A percentile compares a stretch with the other conserved stretches of the same genome.
phyloP scores from a whole-genome alignment of 2,797 vertebrate genomes.

The Acanthurus lineatus region DNA sequence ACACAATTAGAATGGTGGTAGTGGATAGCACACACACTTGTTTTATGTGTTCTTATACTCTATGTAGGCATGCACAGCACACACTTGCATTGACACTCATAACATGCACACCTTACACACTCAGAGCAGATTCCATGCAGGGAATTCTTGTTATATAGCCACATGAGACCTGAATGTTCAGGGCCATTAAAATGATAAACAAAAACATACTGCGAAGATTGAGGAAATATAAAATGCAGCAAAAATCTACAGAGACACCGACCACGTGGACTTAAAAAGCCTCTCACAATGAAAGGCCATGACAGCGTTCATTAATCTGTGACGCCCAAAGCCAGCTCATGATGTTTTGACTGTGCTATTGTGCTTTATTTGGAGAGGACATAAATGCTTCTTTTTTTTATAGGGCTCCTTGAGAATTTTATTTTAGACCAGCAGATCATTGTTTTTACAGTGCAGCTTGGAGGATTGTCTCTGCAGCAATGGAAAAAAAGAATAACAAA shows the following conservation, averaged over 20 bases:
- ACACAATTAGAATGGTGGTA: conserved; percentile 24
- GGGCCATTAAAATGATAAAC: conserved; percentile 68
- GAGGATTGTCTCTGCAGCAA: conserved; percentile 63
- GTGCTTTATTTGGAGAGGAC: conserved; percentile 70
- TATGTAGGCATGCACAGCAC: conserved; percentile 20
- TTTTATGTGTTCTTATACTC: conserved; percentile 1
- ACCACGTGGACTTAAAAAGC: conserved; percentile 37
- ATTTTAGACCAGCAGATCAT: conserved; percentile 66
- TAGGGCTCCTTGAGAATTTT: conserved; percentile 56
- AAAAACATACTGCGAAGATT: conserved; percentile 56
- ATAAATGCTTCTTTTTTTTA: conserved; percentile 55
- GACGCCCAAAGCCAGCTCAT: conserved; percentile 53
- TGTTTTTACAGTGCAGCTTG: conserved; percentile 67
- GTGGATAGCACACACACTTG: conserved; percentile 32
- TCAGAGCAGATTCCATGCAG: conserved; percentile 5
- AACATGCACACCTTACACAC: conserved; percentile 15
- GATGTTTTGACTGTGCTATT: conserved; percentile 64
- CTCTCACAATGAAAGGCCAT: conserved; percentile 55
- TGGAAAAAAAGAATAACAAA: conserved; percentile 67
- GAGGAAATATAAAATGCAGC: conserved; percentile 55
- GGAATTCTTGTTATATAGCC: conserved; percentile 36
- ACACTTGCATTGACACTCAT: conserved; percentile 11
- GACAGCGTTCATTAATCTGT: conserved; percentile 62
- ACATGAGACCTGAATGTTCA: conserved; percentile 39
- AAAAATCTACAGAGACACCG: conserved; percentile 46